Evolutionary conservation across 2,888 invertebrate species (phyloP), one percentile per base, ranked within the genome.

Genomic region (Phrixothrix hirtus): DNA sequence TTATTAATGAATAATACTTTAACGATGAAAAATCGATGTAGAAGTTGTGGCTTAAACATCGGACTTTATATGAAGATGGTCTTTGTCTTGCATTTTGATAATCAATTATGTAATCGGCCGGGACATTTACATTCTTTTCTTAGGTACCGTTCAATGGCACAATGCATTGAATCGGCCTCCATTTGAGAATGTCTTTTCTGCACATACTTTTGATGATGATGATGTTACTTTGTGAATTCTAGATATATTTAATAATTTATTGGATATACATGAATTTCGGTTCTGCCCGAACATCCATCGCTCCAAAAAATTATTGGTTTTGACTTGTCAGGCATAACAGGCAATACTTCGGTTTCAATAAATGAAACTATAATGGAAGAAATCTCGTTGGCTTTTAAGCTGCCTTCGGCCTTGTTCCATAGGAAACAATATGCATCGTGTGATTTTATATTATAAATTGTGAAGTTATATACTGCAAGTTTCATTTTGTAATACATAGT

Each of bases 391-490:
- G 35, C 35, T 6, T 17, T 36, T 10, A 36, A 10, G 10, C 2
- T 21, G 1, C 35, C 21, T 11, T 21, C 35, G 14, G 27, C 25
- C n/a, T 26, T n/a, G 14, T 27, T 26, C 38, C 38, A 39, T 15
- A 27, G 10, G 10, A 13, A 39, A n/a, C n/a, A n/a, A n/a, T n/a
- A n/a, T n/a, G n/a, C n/a, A n/a, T n/a, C n/a, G n/a, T n/a, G n/a
- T n/a, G n/a, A n/a, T n/a, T n/a, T n/a, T n/a, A n/a, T n/a, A n/a
- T n/a, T n/a, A n/a, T n/a, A n/a, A n/a, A n/a, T n/a, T n/a, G n/a
- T n/a, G n/a, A n/a, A n/a, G n/a, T n/a, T n/a, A n/a, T n/a, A n/a
- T n/a, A n/a, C n/a, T 39, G 27, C 12, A n/a, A n/a, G n/a, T n/a
- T n/a, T n/a, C n/a, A n/a, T n/a, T n/a, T n/a, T n/a, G n/a, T n/a